Percentiles rank a stretch among this genome's conserved stretches.
Evolutionary conservation across 2,888 invertebrate genomes (phyloP).

Genomic region (Nyleta sp.): DNA sequence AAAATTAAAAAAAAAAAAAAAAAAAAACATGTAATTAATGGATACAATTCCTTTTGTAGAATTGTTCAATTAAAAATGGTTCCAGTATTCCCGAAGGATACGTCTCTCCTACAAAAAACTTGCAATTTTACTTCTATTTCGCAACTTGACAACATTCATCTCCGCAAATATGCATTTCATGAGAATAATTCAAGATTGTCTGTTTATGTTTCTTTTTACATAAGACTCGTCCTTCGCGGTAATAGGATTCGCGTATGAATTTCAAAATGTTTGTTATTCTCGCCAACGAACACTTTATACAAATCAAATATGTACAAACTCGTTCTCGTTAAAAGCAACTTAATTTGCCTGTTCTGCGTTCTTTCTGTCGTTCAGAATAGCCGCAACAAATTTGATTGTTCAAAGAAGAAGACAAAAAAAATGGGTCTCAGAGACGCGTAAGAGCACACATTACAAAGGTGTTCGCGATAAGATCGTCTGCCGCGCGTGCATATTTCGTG

Average conservation of each 20-base stretch:
- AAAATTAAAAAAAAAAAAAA: too few relatives aligned
- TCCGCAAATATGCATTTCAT: slow-evolving; percentile 22
- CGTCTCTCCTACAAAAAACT: too few relatives aligned
- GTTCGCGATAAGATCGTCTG: slow-evolving; percentile 30
- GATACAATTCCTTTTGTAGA: too few relatives aligned
- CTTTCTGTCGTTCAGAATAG: neutral
- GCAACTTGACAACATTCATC: slow-evolving; percentile 1
- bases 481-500: slow-evolving; percentile 37
- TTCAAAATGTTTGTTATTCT: slow-evolving; percentile 37
- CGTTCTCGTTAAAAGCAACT: neutral
- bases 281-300: slow-evolving; percentile 6
- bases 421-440: neutral
- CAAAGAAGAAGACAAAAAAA: neutral
- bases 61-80: too few relatives aligned
- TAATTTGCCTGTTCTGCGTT: neutral
- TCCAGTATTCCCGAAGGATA: too few relatives aligned
- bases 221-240: slow-evolving; percentile 32
- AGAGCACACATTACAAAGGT: slow-evolving; percentile 11
- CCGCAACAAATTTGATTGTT: slow-evolving; percentile 5
- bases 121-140: neutral
- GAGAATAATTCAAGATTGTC: slow-evolving; percentile 18
- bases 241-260: slow-evolving; percentile 48
- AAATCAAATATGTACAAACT: slow-evolving; percentile 13
- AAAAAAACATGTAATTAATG: too few relatives aligned
- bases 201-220: slow-evolving; percentile 49